A percentile compares a stretch with the other conserved stretches of the same genome.
phyloP scores from a whole-genome alignment of 1,140 invertebrate genomes.

The Carcinoscorpius rotundicauda region DNA sequence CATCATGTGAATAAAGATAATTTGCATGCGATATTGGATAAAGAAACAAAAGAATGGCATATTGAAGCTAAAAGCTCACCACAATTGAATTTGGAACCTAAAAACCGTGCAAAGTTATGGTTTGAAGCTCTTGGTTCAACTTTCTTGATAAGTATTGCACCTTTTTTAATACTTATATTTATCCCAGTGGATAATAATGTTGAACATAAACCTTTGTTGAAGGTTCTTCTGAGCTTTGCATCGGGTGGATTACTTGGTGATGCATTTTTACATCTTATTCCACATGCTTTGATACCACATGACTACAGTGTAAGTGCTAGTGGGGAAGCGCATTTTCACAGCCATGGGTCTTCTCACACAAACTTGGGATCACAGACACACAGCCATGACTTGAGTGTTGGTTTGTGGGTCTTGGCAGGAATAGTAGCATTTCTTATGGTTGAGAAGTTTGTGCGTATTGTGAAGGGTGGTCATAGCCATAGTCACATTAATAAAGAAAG shows the following conservation, averaged over 20 bases:
- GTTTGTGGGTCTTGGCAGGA: conserved; percentile 79
- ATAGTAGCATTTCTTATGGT: conserved; percentile 82
- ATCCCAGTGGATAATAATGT: conserved; percentile 81
- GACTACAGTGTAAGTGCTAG: conserved; percentile 35
- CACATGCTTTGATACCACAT: conserved; percentile 69
- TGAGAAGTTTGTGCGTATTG: conserved; percentile 80
- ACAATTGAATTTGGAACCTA: conserved; percentile 4
- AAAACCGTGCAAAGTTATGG: conserved; percentile 37
- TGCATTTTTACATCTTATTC: conserved; percentile 92
- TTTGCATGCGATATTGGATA: no score
- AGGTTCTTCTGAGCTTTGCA: conserved; percentile 83
- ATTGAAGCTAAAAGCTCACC: conserved; percentile 16
- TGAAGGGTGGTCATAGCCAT: conserved; percentile 68
- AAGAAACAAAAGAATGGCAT: conserved; percentile 3
- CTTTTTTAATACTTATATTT: conserved; percentile 84
- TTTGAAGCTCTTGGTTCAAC: conserved; percentile 76
- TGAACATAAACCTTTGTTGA: conserved; percentile 68
- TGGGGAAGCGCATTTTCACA: conserved; percentile 22
- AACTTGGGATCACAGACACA: conserved; percentile 34
- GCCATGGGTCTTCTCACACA: conserved; percentile 27
- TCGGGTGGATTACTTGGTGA: conserved; percentile 89
- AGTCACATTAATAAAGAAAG: conserved; percentile 35
- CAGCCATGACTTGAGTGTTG: conserved; percentile 65
- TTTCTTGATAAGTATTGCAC: conserved; percentile 81
- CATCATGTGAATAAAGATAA: conserved; percentile 9